A percentile compares a stretch with the other conserved stretches of the same genome.
These are phyloP conservation scores for Dynastes tityus DNA, from an alignment of 2,888 invertebrate species.

Conservation along the genomic window DNA sequence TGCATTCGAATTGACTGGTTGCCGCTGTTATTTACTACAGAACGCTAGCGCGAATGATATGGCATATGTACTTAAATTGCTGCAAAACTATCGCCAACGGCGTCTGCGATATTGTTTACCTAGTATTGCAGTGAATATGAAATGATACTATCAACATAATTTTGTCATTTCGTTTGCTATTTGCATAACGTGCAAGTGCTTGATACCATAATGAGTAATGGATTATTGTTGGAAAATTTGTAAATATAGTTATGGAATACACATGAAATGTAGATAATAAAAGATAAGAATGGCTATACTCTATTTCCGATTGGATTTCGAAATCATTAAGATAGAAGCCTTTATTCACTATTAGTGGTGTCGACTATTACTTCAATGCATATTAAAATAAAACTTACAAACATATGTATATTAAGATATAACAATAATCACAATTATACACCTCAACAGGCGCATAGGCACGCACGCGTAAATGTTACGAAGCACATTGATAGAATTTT, in stretches of 20 bases:
- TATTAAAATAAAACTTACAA: no score
- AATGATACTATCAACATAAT: constrained; percentile 17
- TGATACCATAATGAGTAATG: constrained; percentile 3
- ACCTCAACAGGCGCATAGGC: no score
- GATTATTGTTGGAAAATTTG: not conserved
- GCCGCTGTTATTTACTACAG: not conserved
- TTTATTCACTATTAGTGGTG: no score
- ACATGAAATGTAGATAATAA: no score
- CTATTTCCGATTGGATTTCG: no score
- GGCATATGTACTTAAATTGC: not conserved
- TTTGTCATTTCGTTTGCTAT: not conserved
- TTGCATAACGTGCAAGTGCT: not conserved
- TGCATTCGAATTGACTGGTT: not conserved
- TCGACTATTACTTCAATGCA: no score
- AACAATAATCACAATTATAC: no score
- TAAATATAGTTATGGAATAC: not conserved
- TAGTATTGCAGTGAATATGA: constrained; percentile 8
- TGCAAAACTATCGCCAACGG: not conserved
- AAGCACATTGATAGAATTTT: no score
- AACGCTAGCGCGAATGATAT: not conserved
- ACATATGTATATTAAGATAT: no score
- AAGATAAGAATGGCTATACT: no score
- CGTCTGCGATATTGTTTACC: constrained; percentile 5
- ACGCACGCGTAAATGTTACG: no score
- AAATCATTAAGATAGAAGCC: no score